Conservation (phyloP, 2,113 vertebrate species). For the Gambusia affinis region DNA sequence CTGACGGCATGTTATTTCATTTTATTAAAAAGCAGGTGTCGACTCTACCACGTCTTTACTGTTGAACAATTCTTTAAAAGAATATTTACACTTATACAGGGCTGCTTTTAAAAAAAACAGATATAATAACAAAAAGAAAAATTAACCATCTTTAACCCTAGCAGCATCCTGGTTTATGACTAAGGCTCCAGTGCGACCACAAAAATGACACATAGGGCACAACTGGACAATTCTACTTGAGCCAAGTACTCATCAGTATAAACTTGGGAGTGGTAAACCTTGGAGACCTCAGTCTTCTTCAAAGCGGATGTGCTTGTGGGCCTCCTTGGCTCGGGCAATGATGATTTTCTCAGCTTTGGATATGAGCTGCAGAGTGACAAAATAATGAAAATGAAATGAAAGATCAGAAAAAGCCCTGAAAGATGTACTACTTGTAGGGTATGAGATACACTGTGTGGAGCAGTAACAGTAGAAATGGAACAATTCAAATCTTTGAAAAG, state of each 20-base stretch:
- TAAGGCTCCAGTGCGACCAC: slow-evolving; percentile 40
- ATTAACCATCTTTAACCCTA: slow-evolving; percentile 7
- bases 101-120: not conserved
- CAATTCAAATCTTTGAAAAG: no score
- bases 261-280: not conserved
- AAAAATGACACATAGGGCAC: not conserved
- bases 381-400: slow-evolving; percentile 4
- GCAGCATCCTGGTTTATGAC: not conserved
- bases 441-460: not conserved
- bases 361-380: slow-evolving; percentile 84
- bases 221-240: not conserved
- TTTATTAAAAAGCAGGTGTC: slow-evolving; percentile 46
- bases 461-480: not conserved
- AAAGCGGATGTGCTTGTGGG: slow-evolving; percentile 90
- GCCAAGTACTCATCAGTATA: not conserved
- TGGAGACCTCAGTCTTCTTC: slow-evolving; percentile 80
- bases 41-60: slow-evolving; percentile 13
- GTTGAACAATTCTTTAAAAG: slow-evolving; percentile 13
- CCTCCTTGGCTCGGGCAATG: slow-evolving; percentile 86
- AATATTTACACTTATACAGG: slow-evolving; percentile 69
- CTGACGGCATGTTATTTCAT: slow-evolving; percentile 10
- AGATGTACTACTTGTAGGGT: not conserved
- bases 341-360: slow-evolving; percentile 95
- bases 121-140: not conserved
- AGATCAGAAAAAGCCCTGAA: not conserved